Percentiles rank a stretch among this genome's conserved stretches.
phyloP scores from a whole-genome alignment of 2,797 vertebrate genomes.

The Okamejei kenojei region DNA sequence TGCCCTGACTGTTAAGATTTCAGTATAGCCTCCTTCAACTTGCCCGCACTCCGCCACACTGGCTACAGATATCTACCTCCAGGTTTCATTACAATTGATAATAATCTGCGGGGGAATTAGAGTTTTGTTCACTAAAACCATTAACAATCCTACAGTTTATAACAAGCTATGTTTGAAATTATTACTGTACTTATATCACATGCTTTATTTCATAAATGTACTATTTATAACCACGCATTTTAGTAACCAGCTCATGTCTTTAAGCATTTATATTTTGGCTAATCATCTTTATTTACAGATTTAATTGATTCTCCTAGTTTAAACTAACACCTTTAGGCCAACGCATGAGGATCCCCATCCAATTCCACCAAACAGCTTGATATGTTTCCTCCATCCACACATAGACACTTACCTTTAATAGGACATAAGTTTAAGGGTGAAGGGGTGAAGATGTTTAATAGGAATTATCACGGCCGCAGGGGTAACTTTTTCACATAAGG shows the following conservation, averaged over 20 bases:
- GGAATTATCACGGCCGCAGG: no score
- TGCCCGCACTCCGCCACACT: background rate
- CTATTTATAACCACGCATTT: background rate
- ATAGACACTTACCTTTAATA: no score
- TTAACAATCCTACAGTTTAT: background rate
- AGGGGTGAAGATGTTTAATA: no score
- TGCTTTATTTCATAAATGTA: background rate
- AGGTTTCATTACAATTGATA: background rate
- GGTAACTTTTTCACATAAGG: no score
- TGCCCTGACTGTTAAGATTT: background rate
- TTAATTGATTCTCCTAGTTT: background rate
- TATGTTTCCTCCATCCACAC: background rate
- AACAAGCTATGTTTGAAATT: background rate
- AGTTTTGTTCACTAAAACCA: background rate
- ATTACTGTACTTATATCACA: background rate
- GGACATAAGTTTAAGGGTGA: no score
- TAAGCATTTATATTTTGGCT: background rate
- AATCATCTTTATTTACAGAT: background rate
- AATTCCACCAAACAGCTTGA: background rate
- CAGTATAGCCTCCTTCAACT: background rate
- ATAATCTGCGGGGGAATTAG: background rate
- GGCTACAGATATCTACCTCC: no score
- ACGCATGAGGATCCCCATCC: background rate
- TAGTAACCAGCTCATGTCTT: background rate
- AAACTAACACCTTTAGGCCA: background rate